Evolutionary conservation across 2,888 invertebrate genomes (phyloP).

Genomic region (Leptura quadrifasciata): DNA sequence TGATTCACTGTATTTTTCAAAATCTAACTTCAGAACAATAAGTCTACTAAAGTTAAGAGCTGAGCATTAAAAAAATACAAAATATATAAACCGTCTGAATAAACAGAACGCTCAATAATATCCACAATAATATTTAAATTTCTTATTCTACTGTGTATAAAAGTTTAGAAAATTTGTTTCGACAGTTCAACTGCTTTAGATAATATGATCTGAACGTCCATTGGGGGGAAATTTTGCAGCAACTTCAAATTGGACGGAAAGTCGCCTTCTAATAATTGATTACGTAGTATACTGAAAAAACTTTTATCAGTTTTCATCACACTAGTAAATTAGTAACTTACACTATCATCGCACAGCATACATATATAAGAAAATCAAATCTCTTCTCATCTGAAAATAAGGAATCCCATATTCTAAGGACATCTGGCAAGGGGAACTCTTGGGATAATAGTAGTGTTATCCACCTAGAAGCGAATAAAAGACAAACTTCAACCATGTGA

Average conservation of each 20-base stretch:
- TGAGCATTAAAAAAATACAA: conserved; percentile 32
- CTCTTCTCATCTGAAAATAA: conserved; percentile 92
- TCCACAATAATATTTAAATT: conserved; percentile 30
- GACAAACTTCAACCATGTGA: neutral
- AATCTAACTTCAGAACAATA: neutral
- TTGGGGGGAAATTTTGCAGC: conserved; percentile 93
- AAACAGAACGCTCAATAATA: conserved; percentile 14
- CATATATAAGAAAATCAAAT: conserved; percentile 92
- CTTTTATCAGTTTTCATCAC: conserved; percentile 54
- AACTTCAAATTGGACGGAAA: conserved; percentile 96
- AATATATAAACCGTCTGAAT: conserved; percentile 21
- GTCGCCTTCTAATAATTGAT: conserved; percentile 89
- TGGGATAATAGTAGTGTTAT: conserved; percentile 95
- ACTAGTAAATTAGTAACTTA: conserved; percentile 76
- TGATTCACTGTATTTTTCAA: neutral
- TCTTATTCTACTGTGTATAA: conserved; percentile 1
- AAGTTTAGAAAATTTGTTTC: conserved; percentile 49
- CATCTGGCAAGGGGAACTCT: conserved; percentile 98
- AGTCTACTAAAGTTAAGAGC: conserved; percentile 19
- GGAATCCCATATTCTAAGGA: conserved; percentile 98
- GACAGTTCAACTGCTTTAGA: conserved; percentile 85
- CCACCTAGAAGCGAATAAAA: conserved; percentile 82
- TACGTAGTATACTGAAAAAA: conserved; percentile 84
- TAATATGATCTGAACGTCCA: conserved; percentile 90
- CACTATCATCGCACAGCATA: conserved; percentile 99